Base-by-base conservation (phyloP, 1,140 invertebrate genomes). In the Augochlora pura region DNA sequence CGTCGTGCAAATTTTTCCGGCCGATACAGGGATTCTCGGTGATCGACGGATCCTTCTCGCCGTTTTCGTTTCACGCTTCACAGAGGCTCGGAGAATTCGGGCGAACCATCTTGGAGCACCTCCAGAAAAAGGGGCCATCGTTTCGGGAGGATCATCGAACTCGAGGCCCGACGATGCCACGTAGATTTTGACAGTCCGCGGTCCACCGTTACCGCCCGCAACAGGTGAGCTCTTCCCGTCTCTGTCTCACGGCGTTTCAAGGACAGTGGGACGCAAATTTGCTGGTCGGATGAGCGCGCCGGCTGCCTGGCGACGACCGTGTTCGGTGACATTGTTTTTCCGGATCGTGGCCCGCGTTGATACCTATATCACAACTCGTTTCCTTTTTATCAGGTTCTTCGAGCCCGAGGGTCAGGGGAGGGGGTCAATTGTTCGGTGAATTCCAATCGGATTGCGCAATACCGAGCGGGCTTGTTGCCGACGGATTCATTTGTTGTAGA, bases 221-320 rank as follows among this genome's bases (percentile, higher is more conserved):
- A 70, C 79, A 69, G 62, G 72, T 81, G 57, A 81, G 79, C 76
- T 7, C n/a, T n/a, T n/a, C 25, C 27, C 23, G 8, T 12, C 57
- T 18, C 66, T 32, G 10, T 32, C 27, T 46, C 0, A 4, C 2
- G 1, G 16, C n/a, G 32, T 27, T 57, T 42, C 21, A 12, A 23
- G 32, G 39, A 52, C n/a, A 49, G 23, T 4, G 18, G 54, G 9
- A 21, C 54, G n/a, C 12, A 21, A 7, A 16, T 25, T 46, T 59
- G 39, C 16, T 23, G 21, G 10, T 16, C 16, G 23, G n/a, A 42
- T 6, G 25, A 25, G 6, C 21, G 42, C 9, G 42, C 42, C 0
- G 10, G 42, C 42, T n/a, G 42, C 14, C 10, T 2, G 9, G 10
- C 10, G 42, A 46, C 18, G 49, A 52, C 49, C 49, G 49, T 52